phyloP scores from a whole-genome alignment of 2,113 vertebrate species.

The Aspiorhynchus laticeps region DNA sequence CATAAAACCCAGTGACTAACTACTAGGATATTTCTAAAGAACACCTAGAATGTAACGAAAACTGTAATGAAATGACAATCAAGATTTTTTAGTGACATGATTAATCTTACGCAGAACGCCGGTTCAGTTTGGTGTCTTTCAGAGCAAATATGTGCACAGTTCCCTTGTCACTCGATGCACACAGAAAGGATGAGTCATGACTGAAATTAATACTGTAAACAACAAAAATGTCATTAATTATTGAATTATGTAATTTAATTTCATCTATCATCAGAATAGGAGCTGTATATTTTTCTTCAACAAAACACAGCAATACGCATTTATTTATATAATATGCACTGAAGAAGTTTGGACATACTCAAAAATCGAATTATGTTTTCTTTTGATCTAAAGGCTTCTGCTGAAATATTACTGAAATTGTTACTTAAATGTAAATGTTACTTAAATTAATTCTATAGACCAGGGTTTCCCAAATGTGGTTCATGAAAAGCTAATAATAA shows the following conservation, averaged over 20 bases:
- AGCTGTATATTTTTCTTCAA: background rate
- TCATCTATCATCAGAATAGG: background rate
- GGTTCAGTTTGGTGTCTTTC: conserved; percentile 90
- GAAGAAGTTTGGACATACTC: background rate
- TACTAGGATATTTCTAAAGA: background rate
- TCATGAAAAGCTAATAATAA: too few species aligned
- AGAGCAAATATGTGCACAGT: conserved; percentile 93
- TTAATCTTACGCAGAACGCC: conserved; percentile 85
- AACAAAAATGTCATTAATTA: background rate
- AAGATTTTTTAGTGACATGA: background rate
- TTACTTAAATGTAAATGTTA: background rate
- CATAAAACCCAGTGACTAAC: background rate
- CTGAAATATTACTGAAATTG: background rate
- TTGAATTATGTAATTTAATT: too few species aligned
- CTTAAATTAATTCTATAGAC: background rate
- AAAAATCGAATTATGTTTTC: background rate
- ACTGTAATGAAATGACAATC: background rate
- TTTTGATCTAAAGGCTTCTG: background rate
- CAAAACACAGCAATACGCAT: background rate
- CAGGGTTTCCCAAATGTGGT: too few species aligned
- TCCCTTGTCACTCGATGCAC: conserved; percentile 92
- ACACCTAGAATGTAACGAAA: background rate
- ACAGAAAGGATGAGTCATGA: conserved; percentile 91
- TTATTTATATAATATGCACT: background rate
- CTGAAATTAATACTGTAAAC: conserved; percentile 89